Conservation (phyloP, 1,140 invertebrate genomes). For the Coelopa frigida region DNA sequence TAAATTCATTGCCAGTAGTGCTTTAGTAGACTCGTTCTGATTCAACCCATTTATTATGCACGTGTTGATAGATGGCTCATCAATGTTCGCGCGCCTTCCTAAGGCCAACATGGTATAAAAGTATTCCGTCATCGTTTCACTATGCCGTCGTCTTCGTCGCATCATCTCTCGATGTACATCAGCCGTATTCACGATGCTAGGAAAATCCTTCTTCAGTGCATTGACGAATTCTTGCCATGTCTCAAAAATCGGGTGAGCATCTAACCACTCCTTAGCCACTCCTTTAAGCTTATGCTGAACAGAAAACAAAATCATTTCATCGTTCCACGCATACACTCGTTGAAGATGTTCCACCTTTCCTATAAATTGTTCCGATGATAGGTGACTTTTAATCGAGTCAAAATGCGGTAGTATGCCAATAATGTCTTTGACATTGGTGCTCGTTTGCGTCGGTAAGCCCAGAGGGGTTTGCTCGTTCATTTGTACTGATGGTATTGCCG, state of each 20-base stretch:
- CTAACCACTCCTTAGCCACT: slow-evolving; percentile 4
- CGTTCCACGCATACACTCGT: background rate
- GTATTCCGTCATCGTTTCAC: background rate
- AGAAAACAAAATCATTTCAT: background rate
- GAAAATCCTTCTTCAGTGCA: slow-evolving; percentile 1
- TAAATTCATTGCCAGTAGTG: background rate
- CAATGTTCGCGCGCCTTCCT: background rate
- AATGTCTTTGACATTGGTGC: too few relatives aligned
- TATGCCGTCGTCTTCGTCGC: background rate
- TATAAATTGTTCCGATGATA: background rate
- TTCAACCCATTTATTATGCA: slow-evolving; percentile 1
- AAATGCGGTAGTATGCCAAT: slow-evolving; percentile 2
- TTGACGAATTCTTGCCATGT: slow-evolving; percentile 1
- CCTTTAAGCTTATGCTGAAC: background rate
- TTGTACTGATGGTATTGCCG: too few relatives aligned
- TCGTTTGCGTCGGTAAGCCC: too few relatives aligned
- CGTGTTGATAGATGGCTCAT: slow-evolving; percentile 1
- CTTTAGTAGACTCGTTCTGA: background rate
- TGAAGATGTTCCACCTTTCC: background rate
- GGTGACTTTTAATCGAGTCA: background rate
- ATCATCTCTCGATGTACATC: background rate
- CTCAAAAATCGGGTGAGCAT: slow-evolving; percentile 2
- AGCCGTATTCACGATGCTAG: background rate
- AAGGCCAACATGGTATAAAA: slow-evolving; percentile 4
- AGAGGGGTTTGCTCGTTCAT: too few relatives aligned